These are phyloP conservation scores for Acestrorhynchus altus DNA, from an alignment of 2,797 vertebrate species.

Conservation along the genomic window DNA sequence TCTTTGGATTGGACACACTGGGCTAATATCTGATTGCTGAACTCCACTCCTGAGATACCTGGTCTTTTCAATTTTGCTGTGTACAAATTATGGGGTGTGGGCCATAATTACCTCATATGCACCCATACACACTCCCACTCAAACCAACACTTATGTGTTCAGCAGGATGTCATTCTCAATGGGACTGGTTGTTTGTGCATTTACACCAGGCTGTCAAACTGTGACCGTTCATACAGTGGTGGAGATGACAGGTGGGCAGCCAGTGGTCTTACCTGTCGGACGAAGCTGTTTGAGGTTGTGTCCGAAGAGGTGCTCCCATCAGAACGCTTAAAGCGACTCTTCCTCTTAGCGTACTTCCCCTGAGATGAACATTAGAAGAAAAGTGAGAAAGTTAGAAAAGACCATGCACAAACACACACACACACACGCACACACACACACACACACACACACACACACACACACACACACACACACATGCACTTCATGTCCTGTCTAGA, in stretches of 20 bases:
- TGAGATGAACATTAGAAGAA: constrained; percentile 56
- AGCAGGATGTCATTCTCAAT: not conserved
- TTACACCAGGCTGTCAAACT: not conserved
- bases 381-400: not conserved
- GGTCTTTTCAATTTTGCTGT: not conserved
- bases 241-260: not conserved
- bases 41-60: not conserved
- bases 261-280: constrained; percentile 87
- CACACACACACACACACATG: constrained; percentile 19
- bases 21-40: not conserved
- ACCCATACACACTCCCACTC: not conserved
- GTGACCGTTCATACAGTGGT: not conserved
- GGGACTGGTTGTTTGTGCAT: not conserved
- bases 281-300: constrained; percentile 97
- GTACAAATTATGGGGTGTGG: not conserved
- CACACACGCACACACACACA: constrained; percentile 18
- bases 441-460: constrained; percentile 21
- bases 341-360: constrained; percentile 94
- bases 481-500: constrained; percentile 50
- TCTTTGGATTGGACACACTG: too few species aligned
- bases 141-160: not conserved
- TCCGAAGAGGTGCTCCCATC: constrained; percentile 97
- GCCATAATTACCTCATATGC: not conserved
- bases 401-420: constrained; percentile 9
- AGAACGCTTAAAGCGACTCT: constrained; percentile 94